Evolutionary conservation across 1,140 invertebrate species (phyloP).

Genomic region (Hormaphis cornu): DNA sequence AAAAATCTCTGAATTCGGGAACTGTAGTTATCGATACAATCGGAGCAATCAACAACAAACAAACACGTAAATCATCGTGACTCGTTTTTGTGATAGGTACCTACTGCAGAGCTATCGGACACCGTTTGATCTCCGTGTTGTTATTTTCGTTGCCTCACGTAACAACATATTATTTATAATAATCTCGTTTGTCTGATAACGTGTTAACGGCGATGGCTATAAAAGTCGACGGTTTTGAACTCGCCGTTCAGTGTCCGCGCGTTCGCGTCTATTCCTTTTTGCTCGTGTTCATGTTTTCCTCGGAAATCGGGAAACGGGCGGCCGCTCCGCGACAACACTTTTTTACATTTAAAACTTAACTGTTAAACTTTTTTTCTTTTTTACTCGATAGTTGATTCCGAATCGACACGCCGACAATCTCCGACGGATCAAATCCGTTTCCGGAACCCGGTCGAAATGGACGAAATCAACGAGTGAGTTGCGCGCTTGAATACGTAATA

Average conservation of each 20-base stretch:
- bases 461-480: not conserved
- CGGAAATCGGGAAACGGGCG: too few relatives aligned
- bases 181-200: not conserved
- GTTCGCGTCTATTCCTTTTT: too few relatives aligned
- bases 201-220: not conserved
- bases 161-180: not conserved
- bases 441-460: not conserved
- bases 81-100: too few relatives aligned
- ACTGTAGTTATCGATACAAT: too few relatives aligned
- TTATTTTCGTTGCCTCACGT: not conserved
- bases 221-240: not conserved
- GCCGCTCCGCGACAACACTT: too few relatives aligned
- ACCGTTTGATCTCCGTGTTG: not conserved
- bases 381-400: too few relatives aligned
- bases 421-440: not conserved
- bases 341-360: too few relatives aligned
- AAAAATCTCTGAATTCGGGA: too few relatives aligned
- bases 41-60: too few relatives aligned
- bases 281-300: not conserved
- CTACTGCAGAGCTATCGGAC: not conserved
- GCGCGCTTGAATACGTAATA: too few relatives aligned
- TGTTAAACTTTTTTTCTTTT: too few relatives aligned
- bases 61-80: too few relatives aligned
- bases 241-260: not conserved
- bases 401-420: not conserved